A percentile compares a stretch with the other conserved stretches of the same genome.
Conservation (phyloP, 2,113 vertebrate species). For the Strix aluco region DNA sequence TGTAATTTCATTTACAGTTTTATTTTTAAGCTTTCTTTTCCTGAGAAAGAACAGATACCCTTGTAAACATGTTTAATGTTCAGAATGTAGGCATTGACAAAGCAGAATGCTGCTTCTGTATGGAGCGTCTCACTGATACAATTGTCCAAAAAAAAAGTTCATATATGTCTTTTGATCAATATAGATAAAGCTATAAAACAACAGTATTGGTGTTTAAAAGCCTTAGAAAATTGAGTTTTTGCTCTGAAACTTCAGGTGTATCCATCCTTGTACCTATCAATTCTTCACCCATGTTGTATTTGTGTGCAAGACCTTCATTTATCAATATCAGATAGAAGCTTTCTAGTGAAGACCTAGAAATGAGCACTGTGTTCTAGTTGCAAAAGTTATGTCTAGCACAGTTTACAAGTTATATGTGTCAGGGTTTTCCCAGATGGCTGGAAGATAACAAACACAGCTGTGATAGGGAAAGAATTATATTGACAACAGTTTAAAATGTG, state of each 20-base stretch:
- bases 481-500: not conserved
- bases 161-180: not conserved
- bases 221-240: not conserved
- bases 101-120: not conserved
- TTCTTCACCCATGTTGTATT: accelerated
- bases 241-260: not conserved
- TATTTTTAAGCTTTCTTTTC: not conserved
- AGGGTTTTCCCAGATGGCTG: slow-evolving; percentile 6
- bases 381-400: not conserved
- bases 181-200: not conserved
- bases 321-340: not conserved
- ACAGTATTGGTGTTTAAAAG: not conserved
- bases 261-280: not conserved
- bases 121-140: not conserved
- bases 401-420: slow-evolving; percentile 34
- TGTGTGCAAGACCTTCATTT: not conserved
- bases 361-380: not conserved
- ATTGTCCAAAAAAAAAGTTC: not conserved
- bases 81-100: not conserved
- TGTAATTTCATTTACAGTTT: not conserved
- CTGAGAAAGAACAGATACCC: not conserved
- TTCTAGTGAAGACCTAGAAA: slow-evolving; percentile 6
- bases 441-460: not conserved
- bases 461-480: not conserved
- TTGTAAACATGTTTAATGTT: not conserved